Conservation (phyloP, 2,888 invertebrate genomes). For the Xestia xanthographa region DNA sequence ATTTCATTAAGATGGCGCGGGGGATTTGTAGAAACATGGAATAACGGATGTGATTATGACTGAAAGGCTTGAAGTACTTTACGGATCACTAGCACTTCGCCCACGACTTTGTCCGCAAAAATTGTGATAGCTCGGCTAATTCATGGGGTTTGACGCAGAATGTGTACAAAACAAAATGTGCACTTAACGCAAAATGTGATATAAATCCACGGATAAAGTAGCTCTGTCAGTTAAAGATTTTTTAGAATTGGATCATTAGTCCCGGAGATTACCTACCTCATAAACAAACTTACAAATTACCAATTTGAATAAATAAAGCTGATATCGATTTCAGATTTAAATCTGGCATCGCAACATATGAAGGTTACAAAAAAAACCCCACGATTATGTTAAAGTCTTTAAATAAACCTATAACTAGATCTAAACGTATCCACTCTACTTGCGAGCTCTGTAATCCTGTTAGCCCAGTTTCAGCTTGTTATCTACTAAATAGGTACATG, state of each 20-base stretch:
- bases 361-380: slow-evolving; percentile 21
- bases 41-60: neutral
- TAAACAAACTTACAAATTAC: too few species aligned
- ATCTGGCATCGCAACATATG: neutral
- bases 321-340: neutral
- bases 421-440: slow-evolving; percentile 64
- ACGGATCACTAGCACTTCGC: neutral
- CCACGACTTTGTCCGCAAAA: too few species aligned
- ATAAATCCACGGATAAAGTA: too few species aligned
- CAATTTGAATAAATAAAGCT: neutral
- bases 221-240: too few species aligned
- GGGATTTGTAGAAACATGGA: neutral
- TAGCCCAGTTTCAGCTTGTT: slow-evolving; percentile 82
- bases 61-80: neutral
- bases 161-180: too few species aligned
- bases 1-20: neutral
- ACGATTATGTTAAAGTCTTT: slow-evolving; percentile 39
- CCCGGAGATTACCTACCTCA: too few species aligned
- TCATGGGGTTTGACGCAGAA: too few species aligned
- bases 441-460: slow-evolving; percentile 80
- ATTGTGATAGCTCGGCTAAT: too few species aligned
- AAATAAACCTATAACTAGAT: slow-evolving; percentile 65
- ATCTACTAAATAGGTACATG: slow-evolving; percentile 69
- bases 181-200: too few species aligned
- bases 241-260: too few species aligned